Conservation (phyloP, 2,113 vertebrate species). For the Mionectes macconnelli region DNA sequence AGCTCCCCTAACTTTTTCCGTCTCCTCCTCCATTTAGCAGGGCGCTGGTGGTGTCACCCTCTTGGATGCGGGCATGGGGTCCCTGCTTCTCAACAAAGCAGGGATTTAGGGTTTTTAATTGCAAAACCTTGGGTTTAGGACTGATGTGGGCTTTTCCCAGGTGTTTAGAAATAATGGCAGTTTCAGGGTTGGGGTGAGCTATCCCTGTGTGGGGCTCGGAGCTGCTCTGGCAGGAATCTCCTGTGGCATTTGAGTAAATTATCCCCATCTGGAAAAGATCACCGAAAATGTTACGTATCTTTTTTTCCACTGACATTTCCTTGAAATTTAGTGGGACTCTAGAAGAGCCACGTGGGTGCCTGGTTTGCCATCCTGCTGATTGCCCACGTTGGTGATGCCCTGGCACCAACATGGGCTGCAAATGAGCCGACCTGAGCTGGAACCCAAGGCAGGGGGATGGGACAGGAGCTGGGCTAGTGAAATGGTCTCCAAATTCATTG, state of each 20-base stretch:
- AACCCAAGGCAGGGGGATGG: accelerated
- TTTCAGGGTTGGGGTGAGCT: neutral
- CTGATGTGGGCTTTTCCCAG: accelerated
- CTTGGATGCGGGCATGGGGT: accelerated
- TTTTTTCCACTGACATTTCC: constrained; percentile 33
- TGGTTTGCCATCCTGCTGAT: neutral
- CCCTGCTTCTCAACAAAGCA: neutral
- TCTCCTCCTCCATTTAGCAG: neutral
- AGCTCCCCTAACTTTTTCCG: accelerated
- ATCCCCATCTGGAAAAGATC: constrained; percentile 4
- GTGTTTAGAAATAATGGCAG: neutral
- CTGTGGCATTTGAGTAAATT: constrained; percentile 43
- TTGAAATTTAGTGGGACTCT: neutral
- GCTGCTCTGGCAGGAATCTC: neutral
- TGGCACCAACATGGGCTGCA: accelerated
- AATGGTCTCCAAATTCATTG: too few relatives aligned
- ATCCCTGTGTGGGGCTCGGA: accelerated
- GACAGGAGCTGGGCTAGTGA: neutral
- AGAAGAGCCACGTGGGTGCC: neutral
- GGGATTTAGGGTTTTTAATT: neutral
- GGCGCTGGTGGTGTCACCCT: accelerated
- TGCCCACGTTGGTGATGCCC: accelerated
- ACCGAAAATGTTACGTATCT: neutral
- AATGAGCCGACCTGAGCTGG: neutral
- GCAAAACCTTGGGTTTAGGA: neutral